Conservation (phyloP, 2,113 vertebrate species). For the Psilopogon haemacephalus region DNA sequence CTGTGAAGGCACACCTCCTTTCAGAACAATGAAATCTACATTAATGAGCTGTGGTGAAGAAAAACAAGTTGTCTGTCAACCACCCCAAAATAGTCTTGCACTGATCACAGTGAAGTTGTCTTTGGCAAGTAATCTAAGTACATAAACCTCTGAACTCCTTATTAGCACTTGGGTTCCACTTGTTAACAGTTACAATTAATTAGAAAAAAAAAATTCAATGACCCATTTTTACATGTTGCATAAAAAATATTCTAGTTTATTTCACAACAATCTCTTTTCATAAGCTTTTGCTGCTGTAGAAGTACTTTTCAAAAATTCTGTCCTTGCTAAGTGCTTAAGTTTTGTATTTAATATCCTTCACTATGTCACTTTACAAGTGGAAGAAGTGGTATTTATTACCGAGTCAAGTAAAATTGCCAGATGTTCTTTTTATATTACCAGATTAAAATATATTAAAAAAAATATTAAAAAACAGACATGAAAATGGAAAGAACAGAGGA, state of each 20-base stretch:
- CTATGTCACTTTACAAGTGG: not conserved
- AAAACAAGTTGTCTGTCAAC: not conserved
- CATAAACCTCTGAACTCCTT: not conserved
- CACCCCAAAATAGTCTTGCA: not conserved
- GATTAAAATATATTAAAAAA: too few relatives aligned
- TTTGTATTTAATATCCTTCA: not conserved
- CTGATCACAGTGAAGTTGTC: not conserved
- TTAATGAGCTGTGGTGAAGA: not conserved
- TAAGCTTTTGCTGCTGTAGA: not conserved
- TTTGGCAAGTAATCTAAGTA: not conserved
- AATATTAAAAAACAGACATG: not conserved
- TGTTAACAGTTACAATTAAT: not conserved
- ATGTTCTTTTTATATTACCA: not conserved
- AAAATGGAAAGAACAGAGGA: not conserved
- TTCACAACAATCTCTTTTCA: not conserved
- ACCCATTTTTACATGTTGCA: not conserved
- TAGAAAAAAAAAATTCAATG: not conserved
- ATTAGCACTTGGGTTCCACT: not conserved
- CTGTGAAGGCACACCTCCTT: not conserved
- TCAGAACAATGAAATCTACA: not conserved
- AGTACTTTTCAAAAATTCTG: not conserved
- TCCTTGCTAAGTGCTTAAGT: not conserved
- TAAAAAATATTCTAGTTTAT: not conserved
- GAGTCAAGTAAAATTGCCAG: not conserved
- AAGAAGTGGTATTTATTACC: not conserved